A percentile compares a stretch with the other conserved stretches of the same genome.
Evolutionary conservation across 2,797 vertebrate species (phyloP).

Genomic region (Clarias laeviceps): DNA sequence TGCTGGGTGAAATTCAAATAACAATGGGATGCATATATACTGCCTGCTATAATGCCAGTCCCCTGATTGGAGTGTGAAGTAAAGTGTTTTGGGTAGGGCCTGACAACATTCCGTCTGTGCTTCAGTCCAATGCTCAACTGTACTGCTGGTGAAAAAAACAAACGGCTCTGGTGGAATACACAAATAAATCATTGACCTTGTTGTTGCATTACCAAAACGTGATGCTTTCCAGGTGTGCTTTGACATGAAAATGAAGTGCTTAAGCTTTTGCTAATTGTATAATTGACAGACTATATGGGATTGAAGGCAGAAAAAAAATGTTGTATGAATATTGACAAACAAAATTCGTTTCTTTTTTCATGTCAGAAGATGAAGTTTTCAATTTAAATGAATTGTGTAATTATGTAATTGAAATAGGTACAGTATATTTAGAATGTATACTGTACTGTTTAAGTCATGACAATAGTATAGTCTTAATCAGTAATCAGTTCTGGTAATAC

Average conservation of each 20-base stretch:
- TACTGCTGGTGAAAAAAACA: slow-evolving; percentile 27
- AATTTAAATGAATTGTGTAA: not conserved
- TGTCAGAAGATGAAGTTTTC: too few species aligned
- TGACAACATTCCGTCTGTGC: slow-evolving; percentile 48
- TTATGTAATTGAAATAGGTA: not conserved
- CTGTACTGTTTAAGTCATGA: not conserved
- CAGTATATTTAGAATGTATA: not conserved
- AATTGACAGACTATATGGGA: slow-evolving; percentile 14
- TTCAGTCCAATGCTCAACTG: slow-evolving; percentile 42
- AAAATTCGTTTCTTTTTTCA: not conserved
- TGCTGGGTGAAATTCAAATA: slow-evolving; percentile 62
- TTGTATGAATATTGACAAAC: not conserved
- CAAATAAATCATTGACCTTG: slow-evolving; percentile 32
- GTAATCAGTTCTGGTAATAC: not conserved
- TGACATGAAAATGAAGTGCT: slow-evolving; percentile 7
- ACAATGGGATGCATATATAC: slow-evolving; percentile 60
- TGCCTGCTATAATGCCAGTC: slow-evolving; percentile 59
- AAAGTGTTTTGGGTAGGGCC: slow-evolving; percentile 59
- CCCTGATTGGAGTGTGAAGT: slow-evolving; percentile 60
- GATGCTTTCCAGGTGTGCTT: slow-evolving; percentile 10
- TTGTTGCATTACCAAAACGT: slow-evolving; percentile 27
- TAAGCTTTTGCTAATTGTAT: slow-evolving; percentile 17
- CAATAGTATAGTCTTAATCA: not conserved
- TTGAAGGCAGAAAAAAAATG: slow-evolving; percentile 1
- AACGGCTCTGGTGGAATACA: slow-evolving; percentile 12